Conservation (phyloP, 2,797 vertebrate genomes). For the Cetoscarus ocellatus region DNA sequence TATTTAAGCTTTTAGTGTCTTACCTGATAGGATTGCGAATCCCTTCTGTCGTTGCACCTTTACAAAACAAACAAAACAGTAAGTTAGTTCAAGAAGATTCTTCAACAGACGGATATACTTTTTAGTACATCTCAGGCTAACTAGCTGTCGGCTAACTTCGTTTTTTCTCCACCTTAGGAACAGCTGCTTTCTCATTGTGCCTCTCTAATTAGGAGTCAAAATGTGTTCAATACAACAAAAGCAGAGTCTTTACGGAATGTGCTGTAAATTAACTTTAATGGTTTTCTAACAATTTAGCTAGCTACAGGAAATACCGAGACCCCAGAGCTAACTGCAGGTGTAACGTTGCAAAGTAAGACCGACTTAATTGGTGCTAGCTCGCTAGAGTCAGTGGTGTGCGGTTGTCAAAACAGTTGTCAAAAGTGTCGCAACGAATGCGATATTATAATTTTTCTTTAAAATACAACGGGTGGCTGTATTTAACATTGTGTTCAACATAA, state of each 20-base stretch:
- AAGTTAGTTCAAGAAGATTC: not conserved
- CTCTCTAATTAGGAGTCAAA: rapidly evolving
- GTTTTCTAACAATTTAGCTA: conserved; percentile 15
- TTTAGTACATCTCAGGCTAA: conserved; percentile 3
- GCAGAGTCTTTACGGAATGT: rapidly evolving
- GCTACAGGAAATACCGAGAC: conserved; percentile 37
- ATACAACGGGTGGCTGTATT: no score
- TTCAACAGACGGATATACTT: not conserved
- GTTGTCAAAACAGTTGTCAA: no score
- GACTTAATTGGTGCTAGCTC: no score
- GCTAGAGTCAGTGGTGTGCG: no score
- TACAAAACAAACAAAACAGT: conserved; percentile 64
- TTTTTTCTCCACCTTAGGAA: conserved; percentile 25
- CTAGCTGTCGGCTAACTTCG: conserved; percentile 59
- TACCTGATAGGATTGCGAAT: conserved; percentile 98
- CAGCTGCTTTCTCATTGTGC: not conserved
- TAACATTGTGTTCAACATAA: no score
- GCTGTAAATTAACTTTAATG: not conserved
- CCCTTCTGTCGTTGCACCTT: conserved; percentile 99
- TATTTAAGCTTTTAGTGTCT: not conserved
- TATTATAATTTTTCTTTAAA: no score
- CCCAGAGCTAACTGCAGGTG: conserved; percentile 43
- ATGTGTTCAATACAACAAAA: not conserved
- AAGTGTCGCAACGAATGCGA: no score
- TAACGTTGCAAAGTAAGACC: no score